Conservation (phyloP, 2,113 vertebrate genomes). For the Pygoscelis adeliae region DNA sequence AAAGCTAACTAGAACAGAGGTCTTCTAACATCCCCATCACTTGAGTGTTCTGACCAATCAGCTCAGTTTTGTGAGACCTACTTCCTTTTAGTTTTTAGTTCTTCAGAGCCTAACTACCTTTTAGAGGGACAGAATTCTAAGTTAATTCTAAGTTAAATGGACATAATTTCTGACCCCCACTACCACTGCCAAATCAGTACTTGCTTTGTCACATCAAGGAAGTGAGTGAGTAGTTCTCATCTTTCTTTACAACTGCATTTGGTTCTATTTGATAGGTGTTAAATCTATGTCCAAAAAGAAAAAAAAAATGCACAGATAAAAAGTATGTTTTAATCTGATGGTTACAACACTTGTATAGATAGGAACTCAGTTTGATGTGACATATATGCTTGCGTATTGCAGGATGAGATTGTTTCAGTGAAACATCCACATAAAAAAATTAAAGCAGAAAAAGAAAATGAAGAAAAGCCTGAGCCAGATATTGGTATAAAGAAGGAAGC, state of each 20-base stretch:
- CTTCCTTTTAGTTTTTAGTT: background rate
- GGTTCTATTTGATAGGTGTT: background rate
- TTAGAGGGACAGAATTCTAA: background rate
- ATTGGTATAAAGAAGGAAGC: conserved; percentile 77
- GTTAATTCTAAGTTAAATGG: background rate
- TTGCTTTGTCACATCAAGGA: conserved; percentile 5
- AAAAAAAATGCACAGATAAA: background rate
- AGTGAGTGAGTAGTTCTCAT: background rate
- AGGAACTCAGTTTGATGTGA: conserved; percentile 46
- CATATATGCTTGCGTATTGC: conserved; percentile 66
- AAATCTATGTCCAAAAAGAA: background rate
- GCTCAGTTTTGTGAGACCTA: background rate
- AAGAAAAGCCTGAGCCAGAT: conserved; percentile 81
- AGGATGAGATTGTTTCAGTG: conserved; percentile 82
- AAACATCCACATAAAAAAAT: conserved; percentile 83
- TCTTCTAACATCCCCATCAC: background rate
- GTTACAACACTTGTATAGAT: background rate
- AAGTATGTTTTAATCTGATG: background rate
- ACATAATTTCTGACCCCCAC: background rate
- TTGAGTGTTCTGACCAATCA: background rate
- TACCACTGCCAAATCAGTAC: background rate
- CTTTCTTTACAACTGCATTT: background rate
- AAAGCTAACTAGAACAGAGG: background rate
- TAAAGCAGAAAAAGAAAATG: conserved; percentile 81
- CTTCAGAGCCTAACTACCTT: background rate